Conservation (phyloP, 2,888 invertebrate genomes). For the Volucella zonaria region DNA sequence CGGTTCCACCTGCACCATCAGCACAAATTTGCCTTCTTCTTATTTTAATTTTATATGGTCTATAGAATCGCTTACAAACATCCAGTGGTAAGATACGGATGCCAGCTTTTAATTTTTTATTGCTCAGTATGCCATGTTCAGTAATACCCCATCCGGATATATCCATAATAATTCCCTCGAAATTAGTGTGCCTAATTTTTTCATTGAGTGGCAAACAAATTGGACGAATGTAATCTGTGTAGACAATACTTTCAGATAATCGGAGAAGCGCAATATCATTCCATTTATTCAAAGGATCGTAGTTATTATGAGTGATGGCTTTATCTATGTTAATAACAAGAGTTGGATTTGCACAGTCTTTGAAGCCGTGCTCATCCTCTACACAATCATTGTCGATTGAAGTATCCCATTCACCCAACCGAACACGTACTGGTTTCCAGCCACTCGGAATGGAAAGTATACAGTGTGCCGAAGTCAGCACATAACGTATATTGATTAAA, state of each 20-base stretch:
- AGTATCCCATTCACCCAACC: slow-evolving; percentile 84
- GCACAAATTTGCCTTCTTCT: slow-evolving; percentile 85
- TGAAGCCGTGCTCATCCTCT: slow-evolving; percentile 81
- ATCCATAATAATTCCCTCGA: slow-evolving; percentile 82
- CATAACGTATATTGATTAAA: slow-evolving; percentile 85
- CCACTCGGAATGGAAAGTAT: slow-evolving; percentile 84
- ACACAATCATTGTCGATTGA: slow-evolving; percentile 85
- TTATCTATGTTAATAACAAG: slow-evolving; percentile 86
- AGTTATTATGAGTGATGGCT: slow-evolving; percentile 86
- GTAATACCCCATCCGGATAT: slow-evolving; percentile 88
- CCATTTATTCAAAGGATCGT: slow-evolving; percentile 85
- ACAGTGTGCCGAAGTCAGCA: slow-evolving; percentile 90
- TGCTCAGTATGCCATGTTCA: slow-evolving; percentile 81
- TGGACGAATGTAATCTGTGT: slow-evolving; percentile 85
- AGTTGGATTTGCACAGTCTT: slow-evolving; percentile 85
- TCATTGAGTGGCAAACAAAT: slow-evolving; percentile 84
- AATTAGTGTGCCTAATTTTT: slow-evolving; percentile 77
- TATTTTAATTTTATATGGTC: slow-evolving; percentile 82
- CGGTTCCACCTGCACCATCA: slow-evolving; percentile 84
- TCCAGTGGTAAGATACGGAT: slow-evolving; percentile 83
- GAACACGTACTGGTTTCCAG: slow-evolving; percentile 84
- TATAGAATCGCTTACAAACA: slow-evolving; percentile 84
- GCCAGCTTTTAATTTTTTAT: slow-evolving; percentile 84
- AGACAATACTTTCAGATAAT: slow-evolving; percentile 84
- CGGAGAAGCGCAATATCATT: slow-evolving; percentile 90